These are phyloP conservation scores for Neotoma lepida DNA, from an alignment of 2,113 vertebrate genomes.

Conservation along the genomic window DNA sequence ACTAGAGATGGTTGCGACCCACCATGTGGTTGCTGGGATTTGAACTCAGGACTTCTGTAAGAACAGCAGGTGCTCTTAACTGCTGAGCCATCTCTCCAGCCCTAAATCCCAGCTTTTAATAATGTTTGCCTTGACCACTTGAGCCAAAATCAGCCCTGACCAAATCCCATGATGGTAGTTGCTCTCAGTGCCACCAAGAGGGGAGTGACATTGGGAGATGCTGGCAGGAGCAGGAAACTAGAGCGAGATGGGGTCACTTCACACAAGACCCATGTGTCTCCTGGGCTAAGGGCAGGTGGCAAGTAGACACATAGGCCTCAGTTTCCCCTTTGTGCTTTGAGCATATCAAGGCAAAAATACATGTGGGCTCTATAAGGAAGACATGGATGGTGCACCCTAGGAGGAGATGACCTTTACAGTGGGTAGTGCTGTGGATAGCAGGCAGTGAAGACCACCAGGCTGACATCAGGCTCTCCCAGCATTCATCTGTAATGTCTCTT, in stretches of 20 bases:
- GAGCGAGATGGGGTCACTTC: too few relatives aligned
- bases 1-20: too few relatives aligned
- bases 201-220: rapidly evolving
- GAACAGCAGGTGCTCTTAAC: too few relatives aligned
- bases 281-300: not conserved
- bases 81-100: too few relatives aligned
- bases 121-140: not conserved
- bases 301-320: not conserved
- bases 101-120: not conserved
- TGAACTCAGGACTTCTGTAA: too few relatives aligned
- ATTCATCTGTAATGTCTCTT: not conserved
- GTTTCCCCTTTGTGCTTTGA: not conserved
- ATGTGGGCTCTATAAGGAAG: not conserved
- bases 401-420: not conserved
- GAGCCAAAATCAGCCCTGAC: not conserved
- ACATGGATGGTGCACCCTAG: not conserved
- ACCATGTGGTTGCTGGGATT: too few relatives aligned
- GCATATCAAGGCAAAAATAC: not conserved
- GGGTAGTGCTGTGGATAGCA: not conserved
- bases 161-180: not conserved
- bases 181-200: not conserved
- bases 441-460: not conserved
- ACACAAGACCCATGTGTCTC: not conserved
- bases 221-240: not conserved
- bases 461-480: conserved; percentile 21